Base-by-base conservation (phyloP, 1,140 invertebrate species). In the Drosophila bocki region DNA sequence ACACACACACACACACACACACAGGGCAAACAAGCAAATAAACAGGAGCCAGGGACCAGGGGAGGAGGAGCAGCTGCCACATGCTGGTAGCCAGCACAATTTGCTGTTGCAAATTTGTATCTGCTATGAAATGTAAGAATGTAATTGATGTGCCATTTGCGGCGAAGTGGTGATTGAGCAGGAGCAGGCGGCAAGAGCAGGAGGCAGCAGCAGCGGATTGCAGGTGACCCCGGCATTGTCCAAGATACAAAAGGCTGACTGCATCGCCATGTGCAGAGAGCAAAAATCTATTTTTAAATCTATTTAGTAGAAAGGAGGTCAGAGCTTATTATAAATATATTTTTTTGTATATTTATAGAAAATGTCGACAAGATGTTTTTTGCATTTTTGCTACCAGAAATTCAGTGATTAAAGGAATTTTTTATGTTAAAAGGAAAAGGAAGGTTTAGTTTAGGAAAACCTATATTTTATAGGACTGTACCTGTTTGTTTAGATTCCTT, bases 141-240 rank as follows among this genome's bases (percentile, higher is more conserved):
- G 82, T 82, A 85, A 85, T 85, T 81, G 82, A 85, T 87, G 82
- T 87, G 83, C 75, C 83, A 82, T 86, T 83, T 85, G 82, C 64
- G 82, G 82, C 76, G 11, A 71, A 35, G 45, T 50, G 62, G 37
- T 51, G 65, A 69, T 69, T 57, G 69, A 50, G 69, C 19, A 58
- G 69, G 22, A 22, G 63, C 39, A 54, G 37, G 37, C 33, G n/a
- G 41, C 59, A 37, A 63, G 15, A 51, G 17, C 7, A 19, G 68
- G 26, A 19, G 68, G 26, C 26, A 29, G 6, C 6, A 29, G 26
- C 17, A 44, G 51, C 53, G 19, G 33, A 35, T 22, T 68, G 39
- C 63, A 71, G 69, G 67, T 72, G 67, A 70, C 51, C 69, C 44
- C 44, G 19, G 47, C 12, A 35, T 15, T 29, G 26, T 41, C 8